A percentile compares a stretch with the other conserved stretches of the same genome.
phyloP scores from a whole-genome alignment of 1,140 invertebrate genomes.

The Polypedilum pembai region DNA sequence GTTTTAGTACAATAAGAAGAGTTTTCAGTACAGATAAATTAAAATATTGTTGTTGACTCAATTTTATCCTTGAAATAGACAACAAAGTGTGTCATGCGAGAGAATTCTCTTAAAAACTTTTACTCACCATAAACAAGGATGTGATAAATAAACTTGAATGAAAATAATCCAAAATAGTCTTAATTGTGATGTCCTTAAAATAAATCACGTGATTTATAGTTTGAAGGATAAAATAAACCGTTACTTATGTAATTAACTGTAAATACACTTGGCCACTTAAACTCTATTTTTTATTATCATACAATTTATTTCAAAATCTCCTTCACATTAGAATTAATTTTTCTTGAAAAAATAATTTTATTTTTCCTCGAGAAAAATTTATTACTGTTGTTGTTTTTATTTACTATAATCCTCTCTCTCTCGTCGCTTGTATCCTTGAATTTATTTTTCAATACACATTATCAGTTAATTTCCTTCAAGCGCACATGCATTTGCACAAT shows the following conservation, averaged over 20 bases:
- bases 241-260: neutral
- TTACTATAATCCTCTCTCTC: neutral
- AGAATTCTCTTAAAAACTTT: too few relatives aligned
- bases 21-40: too few relatives aligned
- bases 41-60: too few relatives aligned
- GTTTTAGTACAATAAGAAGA: too few relatives aligned
- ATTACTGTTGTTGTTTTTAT: neutral
- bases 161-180: conserved; percentile 4
- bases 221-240: conserved; percentile 11
- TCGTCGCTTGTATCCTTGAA: neutral
- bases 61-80: too few relatives aligned
- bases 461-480: conserved; percentile 18
- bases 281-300: neutral
- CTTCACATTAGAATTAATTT: neutral
- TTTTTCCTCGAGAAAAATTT: neutral
- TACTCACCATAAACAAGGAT: neutral
- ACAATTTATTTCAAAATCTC: neutral
- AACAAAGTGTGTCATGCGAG: too few relatives aligned
- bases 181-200: neutral
- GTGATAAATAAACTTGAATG: neutral
- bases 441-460: conserved; percentile 8
- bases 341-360: neutral
- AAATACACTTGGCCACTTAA: neutral
- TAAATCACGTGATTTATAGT: neutral
- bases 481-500: neutral